These are phyloP conservation scores for Chaitophorus viminalis DNA, from an alignment of 2,888 invertebrate genomes.

Conservation along the genomic window DNA sequence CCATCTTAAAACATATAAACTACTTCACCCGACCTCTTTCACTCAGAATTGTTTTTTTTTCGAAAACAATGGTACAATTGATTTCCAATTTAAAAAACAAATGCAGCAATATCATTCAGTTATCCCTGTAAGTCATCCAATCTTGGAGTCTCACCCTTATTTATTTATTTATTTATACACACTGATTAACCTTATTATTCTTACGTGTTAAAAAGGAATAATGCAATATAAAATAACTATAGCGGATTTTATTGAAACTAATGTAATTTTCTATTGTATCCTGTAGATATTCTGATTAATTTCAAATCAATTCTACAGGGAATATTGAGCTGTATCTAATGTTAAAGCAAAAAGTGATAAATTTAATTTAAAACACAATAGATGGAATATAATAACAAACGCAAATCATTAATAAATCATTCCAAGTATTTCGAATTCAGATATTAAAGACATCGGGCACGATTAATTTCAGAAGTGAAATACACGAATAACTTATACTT, in stretches of 20 bases:
- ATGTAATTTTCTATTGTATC: constrained; percentile 26
- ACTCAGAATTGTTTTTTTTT: too few species aligned
- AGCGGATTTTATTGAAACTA: constrained; percentile 1
- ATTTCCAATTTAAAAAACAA: too few species aligned
- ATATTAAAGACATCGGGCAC: constrained; percentile 8
- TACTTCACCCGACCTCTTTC: too few species aligned
- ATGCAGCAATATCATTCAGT: too few species aligned
- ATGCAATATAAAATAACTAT: background rate
- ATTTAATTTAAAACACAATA: constrained; percentile 41
- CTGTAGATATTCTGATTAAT: constrained; percentile 35
- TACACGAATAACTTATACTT: background rate
- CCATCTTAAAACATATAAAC: too few species aligned
- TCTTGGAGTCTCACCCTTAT: background rate
- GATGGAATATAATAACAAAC: constrained; percentile 3
- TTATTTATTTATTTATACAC: background rate
- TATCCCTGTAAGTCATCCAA: background rate
- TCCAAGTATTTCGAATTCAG: background rate
- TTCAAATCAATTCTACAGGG: constrained; percentile 11
- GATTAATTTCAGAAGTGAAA: background rate
- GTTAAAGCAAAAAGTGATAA: background rate
- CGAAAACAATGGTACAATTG: too few species aligned
- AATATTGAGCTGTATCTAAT: background rate
- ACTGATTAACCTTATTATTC: background rate
- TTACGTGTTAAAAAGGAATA: background rate
- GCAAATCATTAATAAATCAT: constrained; percentile 32